Evolutionary conservation across 1,140 invertebrate genomes (phyloP), one percentile per base, ranked within the genome.

Genomic region (Platorchestia sp.): DNA sequence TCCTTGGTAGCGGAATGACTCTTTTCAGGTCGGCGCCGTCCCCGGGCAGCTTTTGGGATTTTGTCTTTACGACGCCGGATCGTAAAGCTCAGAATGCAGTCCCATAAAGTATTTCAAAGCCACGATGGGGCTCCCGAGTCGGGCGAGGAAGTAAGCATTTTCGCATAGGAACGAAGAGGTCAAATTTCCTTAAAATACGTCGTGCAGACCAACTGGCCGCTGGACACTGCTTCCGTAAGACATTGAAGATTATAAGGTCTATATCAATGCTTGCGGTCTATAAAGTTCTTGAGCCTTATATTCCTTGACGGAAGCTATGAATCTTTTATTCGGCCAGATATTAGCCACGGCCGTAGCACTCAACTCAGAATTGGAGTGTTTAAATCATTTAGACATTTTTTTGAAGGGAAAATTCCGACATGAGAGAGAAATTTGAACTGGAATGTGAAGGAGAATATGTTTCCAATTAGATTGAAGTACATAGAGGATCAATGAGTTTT

Each of bases 1-100:
- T 93, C 91, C 45, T 47, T 93, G 91, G 91, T 93, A 47, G 45
- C 91, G 45, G 91, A 93, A 93, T 93, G 91, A 93, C 91, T 93
- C 91, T 93, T 93, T 89, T 89, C 87, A 42, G 41, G 43, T 16
- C 87, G n/a, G 41, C 87, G 5, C 41, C 43, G 43, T 89, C 41
- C 41, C 41, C 41, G 41, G 41, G 87, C 87, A 27, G 87, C n/a
- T 41, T 42, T 89, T 44, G 43, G 41, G 43, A 89, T 42, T 89
- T 27, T 89, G 87, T 5, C 87, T 89, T 44, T 89, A 89, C 43
- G n/a, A 44, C n/a, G 87, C 14, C 1, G 42, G n/a, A 42, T 41
- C n/a, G 16, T 89, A 89, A 44, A 44, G 87, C 87, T 89, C 87
- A 89, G 43, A 89, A 89, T 44, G 87, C 41, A 41, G 43, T 89